phyloP scores from a whole-genome alignment of 2,113 vertebrate genomes.

The Glareola pratincola region DNA sequence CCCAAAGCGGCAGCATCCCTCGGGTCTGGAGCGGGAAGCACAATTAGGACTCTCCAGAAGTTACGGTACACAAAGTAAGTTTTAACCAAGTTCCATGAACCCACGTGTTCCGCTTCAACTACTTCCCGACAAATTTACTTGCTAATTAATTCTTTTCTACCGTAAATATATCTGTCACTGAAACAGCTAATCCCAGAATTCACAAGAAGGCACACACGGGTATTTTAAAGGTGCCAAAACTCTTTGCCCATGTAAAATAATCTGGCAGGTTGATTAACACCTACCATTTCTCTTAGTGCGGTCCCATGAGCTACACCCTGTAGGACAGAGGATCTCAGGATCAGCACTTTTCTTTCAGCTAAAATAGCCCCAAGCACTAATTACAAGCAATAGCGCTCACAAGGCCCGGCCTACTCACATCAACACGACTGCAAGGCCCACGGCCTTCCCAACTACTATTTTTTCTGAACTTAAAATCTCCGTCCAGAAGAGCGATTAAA shows the following conservation, averaged over 20 bases:
- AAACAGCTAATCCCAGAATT: background rate
- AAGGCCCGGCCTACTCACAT: background rate
- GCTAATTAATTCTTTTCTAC: background rate
- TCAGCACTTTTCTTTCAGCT: background rate
- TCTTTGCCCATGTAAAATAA: background rate
- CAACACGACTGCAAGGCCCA: background rate
- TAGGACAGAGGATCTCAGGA: background rate
- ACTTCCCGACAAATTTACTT: background rate
- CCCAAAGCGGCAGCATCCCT: background rate
- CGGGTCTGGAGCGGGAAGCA: fast-evolving
- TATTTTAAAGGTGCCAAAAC: background rate
- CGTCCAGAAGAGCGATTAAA: background rate
- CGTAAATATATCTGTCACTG: fast-evolving
- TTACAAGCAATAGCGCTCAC: background rate
- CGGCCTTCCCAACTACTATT: fast-evolving
- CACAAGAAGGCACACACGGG: fast-evolving
- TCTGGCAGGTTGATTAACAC: background rate
- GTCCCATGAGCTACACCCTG: background rate
- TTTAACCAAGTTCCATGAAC: background rate
- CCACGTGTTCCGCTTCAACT: fast-evolving
- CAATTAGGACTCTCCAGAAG: background rate
- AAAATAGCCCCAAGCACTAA: background rate
- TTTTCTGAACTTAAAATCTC: background rate
- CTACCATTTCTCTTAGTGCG: background rate
- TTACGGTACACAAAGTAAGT: fast-evolving